Evolutionary conservation across 1,140 invertebrate species (phyloP).

Genomic region (Lethrus apterus): DNA sequence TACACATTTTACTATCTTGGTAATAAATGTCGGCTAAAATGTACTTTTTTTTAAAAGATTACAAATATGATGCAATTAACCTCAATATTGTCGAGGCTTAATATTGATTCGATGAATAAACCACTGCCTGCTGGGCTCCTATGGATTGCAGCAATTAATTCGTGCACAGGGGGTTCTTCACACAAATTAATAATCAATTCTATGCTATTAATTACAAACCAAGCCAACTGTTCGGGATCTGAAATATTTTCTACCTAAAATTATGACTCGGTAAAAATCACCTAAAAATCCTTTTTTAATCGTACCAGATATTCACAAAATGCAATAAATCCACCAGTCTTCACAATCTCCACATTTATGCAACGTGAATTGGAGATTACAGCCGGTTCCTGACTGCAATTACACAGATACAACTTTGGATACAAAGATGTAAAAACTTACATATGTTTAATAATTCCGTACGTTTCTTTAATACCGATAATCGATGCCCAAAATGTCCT

Average conservation of each 20-base stretch:
- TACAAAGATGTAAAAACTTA: constrained; percentile 14
- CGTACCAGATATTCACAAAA: constrained; percentile 65
- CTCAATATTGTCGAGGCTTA: neutral
- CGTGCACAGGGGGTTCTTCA: constrained; percentile 54
- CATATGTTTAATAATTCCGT: constrained; percentile 21
- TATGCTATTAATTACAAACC: constrained; percentile 69
- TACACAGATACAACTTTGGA: neutral
- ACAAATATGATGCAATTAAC: constrained; percentile 10
- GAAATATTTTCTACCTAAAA: constrained; percentile 56
- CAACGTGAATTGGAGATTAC: constrained; percentile 22
- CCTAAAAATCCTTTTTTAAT: constrained; percentile 13
- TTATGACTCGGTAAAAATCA: neutral
- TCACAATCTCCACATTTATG: constrained; percentile 50
- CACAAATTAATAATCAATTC: constrained; percentile 57
- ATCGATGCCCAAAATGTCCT: constrained; percentile 55
- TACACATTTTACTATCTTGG: constrained; percentile 51
- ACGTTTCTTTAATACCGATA: constrained; percentile 40
- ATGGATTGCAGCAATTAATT: constrained; percentile 58
- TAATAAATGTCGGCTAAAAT: constrained; percentile 46
- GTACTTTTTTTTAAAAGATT: neutral
- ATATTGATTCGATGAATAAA: constrained; percentile 53
- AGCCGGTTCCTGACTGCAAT: constrained; percentile 1
- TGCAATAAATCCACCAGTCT: constrained; percentile 52
- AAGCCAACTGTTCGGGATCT: constrained; percentile 65
- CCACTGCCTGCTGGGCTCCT: constrained; percentile 59